Evolutionary conservation across 2,113 vertebrate genomes (phyloP), one percentile per base, ranked within the genome.

Genomic region (Halichoeres trimaculatus): DNA sequence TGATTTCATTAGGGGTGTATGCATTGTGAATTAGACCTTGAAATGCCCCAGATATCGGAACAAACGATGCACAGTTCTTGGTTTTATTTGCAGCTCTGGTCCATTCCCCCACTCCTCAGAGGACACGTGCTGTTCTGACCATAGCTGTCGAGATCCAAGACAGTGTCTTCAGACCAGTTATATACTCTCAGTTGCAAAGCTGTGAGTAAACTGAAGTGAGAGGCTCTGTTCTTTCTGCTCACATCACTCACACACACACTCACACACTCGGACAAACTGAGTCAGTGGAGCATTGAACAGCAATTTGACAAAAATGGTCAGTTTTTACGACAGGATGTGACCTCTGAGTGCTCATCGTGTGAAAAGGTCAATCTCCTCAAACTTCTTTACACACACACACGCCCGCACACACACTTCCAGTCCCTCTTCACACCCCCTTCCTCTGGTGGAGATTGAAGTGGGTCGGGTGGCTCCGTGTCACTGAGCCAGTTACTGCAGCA

Each of bases 281-380:
- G 30, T 40, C 63, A 62, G 5, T 19, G 22, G 45, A 22, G 40
- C 34, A 30, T 36, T 65, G 22, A 56, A 40, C 8, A 11, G 71
- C 55, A 69, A 68, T 84, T 80, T 81, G 83, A 88, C 77, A 71
- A 76, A 89, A 74, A 76, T 72, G 78, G 81, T 75, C 70, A 80
- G 78, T 78, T 48, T 81, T 70, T 57, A 60, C 6, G 58, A 78
- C 69, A 54, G 60, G 52, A 71, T 40, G 13, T 71, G 69, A 84
- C 86, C 74, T 73, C 55, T 35, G 70, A 59, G 71, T 22, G 38
- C 54, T 73, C 56, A 24, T 58, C 61, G 70, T 67, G 74, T 59
- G 62, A 73, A 86, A 85, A 84, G 71, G 74, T 89, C 74, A 74
- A 56, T 22, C n/a, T 47, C 35, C 54, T 77, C 38, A 17, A 69